Base-by-base conservation (phyloP, 1,140 invertebrate species). In the Penaeus chinensis region DNA sequence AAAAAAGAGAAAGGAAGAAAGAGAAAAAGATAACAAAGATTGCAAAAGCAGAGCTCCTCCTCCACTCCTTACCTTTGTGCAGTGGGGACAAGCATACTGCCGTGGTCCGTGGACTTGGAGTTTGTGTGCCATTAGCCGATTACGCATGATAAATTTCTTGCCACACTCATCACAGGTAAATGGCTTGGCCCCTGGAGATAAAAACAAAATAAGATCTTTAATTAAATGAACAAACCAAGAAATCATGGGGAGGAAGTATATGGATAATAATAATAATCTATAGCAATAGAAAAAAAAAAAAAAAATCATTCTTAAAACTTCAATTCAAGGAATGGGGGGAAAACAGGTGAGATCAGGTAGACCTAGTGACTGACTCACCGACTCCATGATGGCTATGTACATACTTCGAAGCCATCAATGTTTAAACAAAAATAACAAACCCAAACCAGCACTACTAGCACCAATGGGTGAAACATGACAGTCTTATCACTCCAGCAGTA, bases 161-260 rank as follows among this genome's bases (percentile, higher is more conserved):
- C 62, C 86, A 54, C 86, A 87, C 54, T 87, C 86, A 19, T 87
- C 86, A 78, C 86, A 87, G 20, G 60, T 66, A 76, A 82, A 82
- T 47, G 80, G 80, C 61, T 87, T 87, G 20, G 81, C 80, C 42
- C 86, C 86, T 87, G 74, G 13, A 69, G 24, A 65, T 18, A 4
- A 47, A 61, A 24, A 54, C 8, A 54, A 54, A 8, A 37, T 3
- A 32, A 54, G 24, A 37, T 16, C 13, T 19, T 32, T 37, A 74
- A 74, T 24, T 74, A 16, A 74, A 22, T 32, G 13, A 37, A 19
- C 69, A 54, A 16, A 10, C 16, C 54, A 11, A 13, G 10, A 54
- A 54, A 54, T 54, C 54, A 54, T 4, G 7, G 4, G 4, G 37
- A 37, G 5, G 37, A 42, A 42, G 54, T 13, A 22, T 32, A 24